Evolutionary conservation across 23 tunicate species (phyloP).

Genomic region (Pegea sp.): DNA sequence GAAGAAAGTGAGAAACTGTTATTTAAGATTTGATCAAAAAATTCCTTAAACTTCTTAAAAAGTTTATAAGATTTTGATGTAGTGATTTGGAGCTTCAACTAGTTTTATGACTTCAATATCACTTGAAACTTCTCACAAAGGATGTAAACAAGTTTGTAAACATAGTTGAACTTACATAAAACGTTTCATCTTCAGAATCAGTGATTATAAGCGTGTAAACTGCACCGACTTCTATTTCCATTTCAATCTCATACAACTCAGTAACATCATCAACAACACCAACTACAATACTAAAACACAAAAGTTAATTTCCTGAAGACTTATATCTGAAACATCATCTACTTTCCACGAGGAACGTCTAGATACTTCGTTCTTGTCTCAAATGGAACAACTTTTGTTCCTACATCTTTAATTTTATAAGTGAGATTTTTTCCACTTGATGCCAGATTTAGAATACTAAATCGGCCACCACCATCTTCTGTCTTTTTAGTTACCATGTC

Average conservation of each 20-base stretch:
- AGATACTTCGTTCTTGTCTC: slow-evolving; percentile 20
- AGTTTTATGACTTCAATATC: neutral
- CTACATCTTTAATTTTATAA: slow-evolving; percentile 1
- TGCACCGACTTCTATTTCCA: slow-evolving; percentile 31
- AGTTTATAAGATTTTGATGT: too few relatives aligned
- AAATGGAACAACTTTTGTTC: slow-evolving; percentile 5
- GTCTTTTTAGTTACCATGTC: slow-evolving; percentile 52
- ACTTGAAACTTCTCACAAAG: neutral
- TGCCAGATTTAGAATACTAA: slow-evolving; percentile 38
- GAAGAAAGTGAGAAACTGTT: too few relatives aligned
- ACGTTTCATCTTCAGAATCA: slow-evolving; percentile 3
- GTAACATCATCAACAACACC: neutral
- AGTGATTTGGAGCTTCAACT: too few relatives aligned
- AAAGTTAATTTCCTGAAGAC: neutral
- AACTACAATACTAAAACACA: neutral
- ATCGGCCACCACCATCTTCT: slow-evolving; percentile 73
- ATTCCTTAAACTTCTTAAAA: too few relatives aligned
- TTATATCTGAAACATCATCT: slow-evolving; percentile 1
- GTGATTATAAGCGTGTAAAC: slow-evolving; percentile 17
- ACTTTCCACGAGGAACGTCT: slow-evolving; percentile 50
- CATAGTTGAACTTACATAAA: neutral
- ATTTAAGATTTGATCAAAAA: too few relatives aligned
- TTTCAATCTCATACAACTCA: neutral
- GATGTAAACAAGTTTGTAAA: neutral
- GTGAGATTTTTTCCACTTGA: neutral